Conservation (phyloP, 2,888 invertebrate species). For the Acleris literana region DNA sequence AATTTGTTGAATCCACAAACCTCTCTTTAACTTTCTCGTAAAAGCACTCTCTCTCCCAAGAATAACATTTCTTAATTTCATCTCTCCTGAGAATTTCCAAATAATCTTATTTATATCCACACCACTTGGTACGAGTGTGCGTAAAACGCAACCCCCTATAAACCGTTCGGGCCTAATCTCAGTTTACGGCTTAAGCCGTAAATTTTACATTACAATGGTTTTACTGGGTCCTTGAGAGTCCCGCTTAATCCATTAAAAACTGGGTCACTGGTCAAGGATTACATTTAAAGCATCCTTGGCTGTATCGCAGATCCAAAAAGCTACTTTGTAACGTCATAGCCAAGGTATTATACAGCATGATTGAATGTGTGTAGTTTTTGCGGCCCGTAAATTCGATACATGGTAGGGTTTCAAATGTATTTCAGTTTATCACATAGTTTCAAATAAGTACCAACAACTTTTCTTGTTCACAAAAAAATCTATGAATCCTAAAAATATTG, state of each 20-base stretch:
- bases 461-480: too few species aligned
- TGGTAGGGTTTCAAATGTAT: too few species aligned
- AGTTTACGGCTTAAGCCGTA: conserved; percentile 60
- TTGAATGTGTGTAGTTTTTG: too few species aligned
- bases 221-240: conserved; percentile 62
- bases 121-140: conserved; percentile 50
- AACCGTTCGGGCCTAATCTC: conserved; percentile 66
- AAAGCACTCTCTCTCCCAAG: neutral
- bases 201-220: conserved; percentile 65
- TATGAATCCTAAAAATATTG: too few species aligned
- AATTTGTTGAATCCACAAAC: neutral
- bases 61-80: conserved; percentile 5
- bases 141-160: conserved; percentile 63
- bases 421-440: too few species aligned
- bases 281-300: conserved; percentile 23
- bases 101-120: conserved; percentile 39
- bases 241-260: conserved; percentile 55
- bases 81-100: conserved; percentile 17
- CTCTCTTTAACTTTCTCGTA: neutral
- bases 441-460: too few species aligned
- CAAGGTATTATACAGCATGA: too few species aligned
- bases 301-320: conserved; percentile 6
- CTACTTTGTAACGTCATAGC: too few species aligned
- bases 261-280: conserved; percentile 56
- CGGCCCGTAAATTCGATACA: too few species aligned